phyloP scores from a whole-genome alignment of 2,797 vertebrate species.

The Fringilla coelebs region DNA sequence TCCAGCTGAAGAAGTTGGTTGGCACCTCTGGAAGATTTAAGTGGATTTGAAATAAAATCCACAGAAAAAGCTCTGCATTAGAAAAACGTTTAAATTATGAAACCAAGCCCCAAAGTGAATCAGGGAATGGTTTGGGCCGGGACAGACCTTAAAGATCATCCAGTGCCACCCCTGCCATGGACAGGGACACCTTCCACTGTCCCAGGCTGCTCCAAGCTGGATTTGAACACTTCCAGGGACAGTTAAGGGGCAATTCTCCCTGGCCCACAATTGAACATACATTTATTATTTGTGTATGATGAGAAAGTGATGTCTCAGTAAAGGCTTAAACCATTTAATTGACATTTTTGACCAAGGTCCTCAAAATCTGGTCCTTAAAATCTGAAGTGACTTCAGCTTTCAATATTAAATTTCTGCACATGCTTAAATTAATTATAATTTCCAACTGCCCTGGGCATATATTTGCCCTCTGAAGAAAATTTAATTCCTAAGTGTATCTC shows the following conservation, averaged over 20 bases:
- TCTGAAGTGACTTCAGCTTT: background rate
- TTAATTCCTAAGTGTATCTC: background rate
- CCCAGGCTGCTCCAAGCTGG: background rate
- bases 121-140: background rate
- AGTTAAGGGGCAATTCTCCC: background rate
- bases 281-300: background rate
- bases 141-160: background rate
- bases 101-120: background rate
- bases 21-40: background rate
- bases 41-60: background rate
- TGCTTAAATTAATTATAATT: background rate
- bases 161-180: background rate
- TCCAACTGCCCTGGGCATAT: background rate
- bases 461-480: background rate
- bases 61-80: background rate
- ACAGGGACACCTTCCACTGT: background rate
- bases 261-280: background rate
- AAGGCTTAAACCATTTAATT: background rate
- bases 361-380: background rate
- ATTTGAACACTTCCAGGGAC: background rate
- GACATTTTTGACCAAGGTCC: background rate
- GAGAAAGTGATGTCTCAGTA: background rate
- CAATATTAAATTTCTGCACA: background rate
- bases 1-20: background rate
- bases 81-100: background rate